Percentiles rank a stretch among this genome's conserved stretches.
phyloP scores from a whole-genome alignment of 2,888 invertebrate species.

The Leucophora obtusa region DNA sequence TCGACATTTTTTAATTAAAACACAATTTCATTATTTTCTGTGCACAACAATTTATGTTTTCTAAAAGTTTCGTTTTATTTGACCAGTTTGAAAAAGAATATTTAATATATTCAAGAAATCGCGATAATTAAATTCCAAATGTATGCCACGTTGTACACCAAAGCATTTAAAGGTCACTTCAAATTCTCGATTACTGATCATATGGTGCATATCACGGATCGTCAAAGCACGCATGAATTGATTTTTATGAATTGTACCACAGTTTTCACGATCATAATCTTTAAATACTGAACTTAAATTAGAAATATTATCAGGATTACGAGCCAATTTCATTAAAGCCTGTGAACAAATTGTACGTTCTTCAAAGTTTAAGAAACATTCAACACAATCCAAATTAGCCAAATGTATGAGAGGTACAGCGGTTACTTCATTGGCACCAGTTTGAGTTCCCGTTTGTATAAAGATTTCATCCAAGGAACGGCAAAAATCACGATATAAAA shows the following conservation, averaged over 20 bases:
- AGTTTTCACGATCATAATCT: constrained; percentile 85
- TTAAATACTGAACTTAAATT: constrained; percentile 85
- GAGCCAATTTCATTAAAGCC: constrained; percentile 85
- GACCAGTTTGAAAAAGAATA: constrained; percentile 82
- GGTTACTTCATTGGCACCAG: constrained; percentile 84
- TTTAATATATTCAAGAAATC: constrained; percentile 84
- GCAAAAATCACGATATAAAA: constrained; percentile 85
- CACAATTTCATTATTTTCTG: too few species aligned
- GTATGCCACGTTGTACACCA: constrained; percentile 82
- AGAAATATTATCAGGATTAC: constrained; percentile 83
- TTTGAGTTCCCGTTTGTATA: constrained; percentile 82
- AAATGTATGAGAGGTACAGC: constrained; percentile 85
- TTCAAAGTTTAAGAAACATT: constrained; percentile 85
- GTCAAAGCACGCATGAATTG: constrained; percentile 84
- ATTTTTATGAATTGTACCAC: constrained; percentile 83
- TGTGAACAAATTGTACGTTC: constrained; percentile 83
- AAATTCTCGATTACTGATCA: constrained; percentile 84
- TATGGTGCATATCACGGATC: constrained; percentile 82
- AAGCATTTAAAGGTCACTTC: constrained; percentile 87
- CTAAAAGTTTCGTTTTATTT: constrained; percentile 73
- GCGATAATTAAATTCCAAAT: constrained; percentile 85
- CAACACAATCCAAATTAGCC: constrained; percentile 83
- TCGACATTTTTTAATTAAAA: too few species aligned
- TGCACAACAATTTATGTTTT: too few species aligned
- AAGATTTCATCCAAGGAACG: constrained; percentile 85